phyloP scores from a whole-genome alignment of 2,113 vertebrate genomes.

The Lampris megalopsis region DNA sequence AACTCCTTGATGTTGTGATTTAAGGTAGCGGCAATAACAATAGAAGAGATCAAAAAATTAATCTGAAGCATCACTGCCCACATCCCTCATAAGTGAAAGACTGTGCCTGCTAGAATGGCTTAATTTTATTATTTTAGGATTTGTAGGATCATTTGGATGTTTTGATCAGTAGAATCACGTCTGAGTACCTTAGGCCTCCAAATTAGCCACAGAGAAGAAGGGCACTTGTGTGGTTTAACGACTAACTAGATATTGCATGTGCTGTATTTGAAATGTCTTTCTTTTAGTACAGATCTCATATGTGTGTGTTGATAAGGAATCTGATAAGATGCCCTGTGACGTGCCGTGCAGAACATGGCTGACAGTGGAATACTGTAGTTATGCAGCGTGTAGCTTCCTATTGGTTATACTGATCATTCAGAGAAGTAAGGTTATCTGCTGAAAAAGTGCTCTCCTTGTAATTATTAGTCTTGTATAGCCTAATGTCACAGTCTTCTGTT shows the following conservation, averaged over 20 bases:
- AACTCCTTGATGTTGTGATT: not conserved
- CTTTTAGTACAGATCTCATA: not conserved
- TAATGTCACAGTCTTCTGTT: conserved; percentile 15
- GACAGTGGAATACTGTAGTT: not conserved
- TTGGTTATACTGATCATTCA: conserved; percentile 26
- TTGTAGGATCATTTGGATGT: not conserved
- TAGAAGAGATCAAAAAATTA: too few relatives aligned
- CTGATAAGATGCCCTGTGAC: not conserved
- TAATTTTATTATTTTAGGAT: not conserved
- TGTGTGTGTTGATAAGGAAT: conserved; percentile 7
- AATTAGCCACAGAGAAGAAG: too few relatives aligned
- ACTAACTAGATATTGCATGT: not conserved
- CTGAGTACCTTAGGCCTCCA: too few relatives aligned
- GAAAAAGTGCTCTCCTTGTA: conserved; percentile 10
- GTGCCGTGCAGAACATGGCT: too few relatives aligned
- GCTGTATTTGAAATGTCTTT: not conserved
- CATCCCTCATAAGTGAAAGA: not conserved
- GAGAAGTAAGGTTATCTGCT: conserved; percentile 8
- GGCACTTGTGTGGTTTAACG: not conserved
- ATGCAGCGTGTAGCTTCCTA: conserved; percentile 18
- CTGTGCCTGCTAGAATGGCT: not conserved
- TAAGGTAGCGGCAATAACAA: not conserved
- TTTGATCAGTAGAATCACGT: too few relatives aligned
- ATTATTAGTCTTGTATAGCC: conserved; percentile 13
- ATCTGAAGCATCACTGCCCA: too few relatives aligned